Evolutionary conservation across 53 echinoderm and acorn worm genomes (phyloP), one percentile per base, ranked within the genome.

Genomic region (Patiria pectinifera): DNA sequence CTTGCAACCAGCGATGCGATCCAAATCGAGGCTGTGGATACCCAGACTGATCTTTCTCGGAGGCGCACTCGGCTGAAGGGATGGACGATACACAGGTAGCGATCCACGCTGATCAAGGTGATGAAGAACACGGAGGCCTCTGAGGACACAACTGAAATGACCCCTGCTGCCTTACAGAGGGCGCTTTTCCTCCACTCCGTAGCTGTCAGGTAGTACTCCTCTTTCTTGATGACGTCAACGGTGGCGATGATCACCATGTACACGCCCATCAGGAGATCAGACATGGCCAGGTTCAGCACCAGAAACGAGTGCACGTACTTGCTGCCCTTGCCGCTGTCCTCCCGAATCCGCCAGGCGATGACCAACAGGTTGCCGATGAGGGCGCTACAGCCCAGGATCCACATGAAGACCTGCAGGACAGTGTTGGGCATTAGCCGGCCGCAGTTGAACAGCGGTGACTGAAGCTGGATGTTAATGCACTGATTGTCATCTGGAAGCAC

Each of bases 311-410:
- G 94, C 15, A 91, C 91, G 35, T 72, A 85, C 48, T 87, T 87
- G 14, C 76, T 72, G n/a, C 71, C 76, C 58, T 76, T 92, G 14
- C 79, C 69, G 7, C 71, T 77, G 44, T 87, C 88, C 62, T 82
- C 82, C 45, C 80, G 43, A 2, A 88, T 43, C 49, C 94, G 78
- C 69, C 63, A 48, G 69, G 71, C 60, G 18, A 92, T 66, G 62
- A 92, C 94, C 25, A 83, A n/a, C 13, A 72, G 69, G 46, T 94
- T 94, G 47, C 94, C 94, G 48, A 94, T 62, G 46, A 94, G 84
- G 61, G 94, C 94, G 81, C 94, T 94, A 21, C 86, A 83, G 15
- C 94, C 94, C 4, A 94, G 83, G 23, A 94, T 86, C 94, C 94
- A 94, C 91, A 91, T 91, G 76, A 82, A 94, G 0, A 79, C 82